A percentile compares a stretch with the other conserved stretches of the same genome.
Conservation (phyloP, 1,140 invertebrate genomes). For the Sesamia nonagrioides region DNA sequence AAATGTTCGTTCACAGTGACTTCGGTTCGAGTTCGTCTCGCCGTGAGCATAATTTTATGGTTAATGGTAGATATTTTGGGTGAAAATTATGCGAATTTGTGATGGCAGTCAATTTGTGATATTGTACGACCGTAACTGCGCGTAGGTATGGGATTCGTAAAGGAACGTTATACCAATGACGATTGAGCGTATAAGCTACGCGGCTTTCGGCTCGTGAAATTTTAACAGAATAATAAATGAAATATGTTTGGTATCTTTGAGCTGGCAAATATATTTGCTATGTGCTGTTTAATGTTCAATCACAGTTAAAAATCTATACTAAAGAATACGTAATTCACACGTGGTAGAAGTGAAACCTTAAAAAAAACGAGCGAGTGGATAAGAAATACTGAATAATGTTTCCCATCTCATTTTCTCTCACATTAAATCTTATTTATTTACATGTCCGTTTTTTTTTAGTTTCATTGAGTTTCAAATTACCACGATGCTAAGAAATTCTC, state of each 20-base stretch:
- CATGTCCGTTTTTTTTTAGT: too few relatives aligned
- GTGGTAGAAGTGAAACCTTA: too few relatives aligned
- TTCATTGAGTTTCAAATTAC: too few relatives aligned
- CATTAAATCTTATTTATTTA: too few relatives aligned
- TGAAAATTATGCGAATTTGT: slow-evolving; percentile 28
- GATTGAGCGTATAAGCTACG: not conserved
- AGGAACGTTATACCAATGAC: not conserved
- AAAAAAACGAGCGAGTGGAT: too few relatives aligned
- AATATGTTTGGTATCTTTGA: not conserved
- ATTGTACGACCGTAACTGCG: slow-evolving; percentile 6
- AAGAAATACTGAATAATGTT: too few relatives aligned
- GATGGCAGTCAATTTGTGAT: slow-evolving; percentile 20
- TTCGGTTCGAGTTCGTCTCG: not conserved
- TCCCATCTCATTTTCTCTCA: too few relatives aligned
- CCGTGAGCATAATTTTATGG: slow-evolving; percentile 24
- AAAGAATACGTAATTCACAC: too few relatives aligned
- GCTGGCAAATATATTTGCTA: not conserved
- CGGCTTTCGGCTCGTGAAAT: not conserved
- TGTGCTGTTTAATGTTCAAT: not conserved
- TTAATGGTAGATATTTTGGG: slow-evolving; percentile 17
- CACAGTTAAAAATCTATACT: too few relatives aligned
- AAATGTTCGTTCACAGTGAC: slow-evolving; percentile 19
- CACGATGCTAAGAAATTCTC: too few relatives aligned
- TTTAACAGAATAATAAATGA: not conserved
- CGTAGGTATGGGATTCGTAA: not conserved